phyloP scores from a whole-genome alignment of 2,888 invertebrate species.

The Lithophane leautieri region DNA sequence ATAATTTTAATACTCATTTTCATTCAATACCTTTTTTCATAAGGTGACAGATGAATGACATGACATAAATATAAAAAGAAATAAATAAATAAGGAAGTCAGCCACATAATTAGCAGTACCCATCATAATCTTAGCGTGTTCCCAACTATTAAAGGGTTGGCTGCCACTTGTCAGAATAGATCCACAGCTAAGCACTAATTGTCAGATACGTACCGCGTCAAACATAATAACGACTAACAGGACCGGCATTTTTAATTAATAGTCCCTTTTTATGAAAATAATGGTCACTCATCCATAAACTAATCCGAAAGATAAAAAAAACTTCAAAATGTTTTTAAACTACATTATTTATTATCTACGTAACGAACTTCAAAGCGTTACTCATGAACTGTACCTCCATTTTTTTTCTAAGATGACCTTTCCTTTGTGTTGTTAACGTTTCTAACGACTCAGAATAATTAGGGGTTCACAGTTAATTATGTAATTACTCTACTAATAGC shows the following conservation, averaged over 20 bases:
- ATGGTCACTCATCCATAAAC: neutral
- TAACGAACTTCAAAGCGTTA: constrained; percentile 36
- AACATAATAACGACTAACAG: too few species aligned
- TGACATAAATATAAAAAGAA: too few species aligned
- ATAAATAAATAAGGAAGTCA: too few species aligned
- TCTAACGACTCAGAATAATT: constrained; percentile 49
- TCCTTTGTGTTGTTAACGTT: constrained; percentile 48
- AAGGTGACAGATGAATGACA: too few species aligned
- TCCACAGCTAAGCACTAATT: too few species aligned
- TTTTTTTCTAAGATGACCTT: constrained; percentile 34
- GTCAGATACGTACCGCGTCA: too few species aligned
- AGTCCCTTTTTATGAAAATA: neutral
- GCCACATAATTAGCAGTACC: too few species aligned
- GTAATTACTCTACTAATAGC: constrained; percentile 41
- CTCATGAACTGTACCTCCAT: constrained; percentile 12
- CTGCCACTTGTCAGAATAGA: too few species aligned
- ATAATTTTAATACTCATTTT: too few species aligned
- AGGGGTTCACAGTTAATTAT: constrained; percentile 42
- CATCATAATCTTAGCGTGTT: too few species aligned
- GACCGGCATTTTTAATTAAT: neutral
- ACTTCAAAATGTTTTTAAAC: neutral
- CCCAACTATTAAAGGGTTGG: too few species aligned
- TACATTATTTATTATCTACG: neutral
- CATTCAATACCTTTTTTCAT: too few species aligned
- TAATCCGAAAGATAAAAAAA: neutral